Evolutionary conservation across 1,140 invertebrate genomes (phyloP), one percentile per base, ranked within the genome.

Genomic region (Apis cerana): DNA sequence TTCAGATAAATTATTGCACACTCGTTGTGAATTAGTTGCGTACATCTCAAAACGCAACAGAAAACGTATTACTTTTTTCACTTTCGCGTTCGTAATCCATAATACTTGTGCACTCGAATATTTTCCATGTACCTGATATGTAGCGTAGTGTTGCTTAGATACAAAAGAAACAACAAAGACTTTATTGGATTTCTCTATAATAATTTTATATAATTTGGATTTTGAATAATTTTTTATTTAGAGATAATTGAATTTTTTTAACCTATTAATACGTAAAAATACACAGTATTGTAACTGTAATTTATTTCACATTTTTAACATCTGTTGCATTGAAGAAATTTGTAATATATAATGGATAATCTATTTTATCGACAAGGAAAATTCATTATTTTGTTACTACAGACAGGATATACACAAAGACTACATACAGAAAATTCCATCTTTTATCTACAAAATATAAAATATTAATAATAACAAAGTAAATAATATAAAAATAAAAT

Each of bases 131-230:
- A 52, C 27, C 56, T 68, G 77, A 33, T 71, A 71, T 56, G 65
- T 62, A 64, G 43, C n/a, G 43, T 50, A 43, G 61, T 58, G 89
- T 90, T 90, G 89, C 89, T 79, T 89, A 52, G 89, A 68, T 78
- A 90, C 89, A 64, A 82, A 7, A 15, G 8, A 2, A 11, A 78
- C 79, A 88, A 86, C 84, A 89, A 64, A 83, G 43, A 13, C 17
- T 33, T 74, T 80, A 85, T 87, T 67, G 74, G 77, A 52, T 52
- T 77, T 68, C 56, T 5, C 11, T 33, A 2, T 1, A 61, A 10
- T 19, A 19, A 11, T 13, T 59, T 10, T 1, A 68, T 58, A 21
- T 12, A 21, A 27, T 69, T 78, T 68, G 17, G 0, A 1, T 54
- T 27, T 27, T 27, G 27, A 1, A 27, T 27, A 27, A 27, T 27